Evolutionary conservation across 2,888 invertebrate genomes (phyloP), one percentile per base, ranked within the genome.

Genomic region (Molorchus minor): DNA sequence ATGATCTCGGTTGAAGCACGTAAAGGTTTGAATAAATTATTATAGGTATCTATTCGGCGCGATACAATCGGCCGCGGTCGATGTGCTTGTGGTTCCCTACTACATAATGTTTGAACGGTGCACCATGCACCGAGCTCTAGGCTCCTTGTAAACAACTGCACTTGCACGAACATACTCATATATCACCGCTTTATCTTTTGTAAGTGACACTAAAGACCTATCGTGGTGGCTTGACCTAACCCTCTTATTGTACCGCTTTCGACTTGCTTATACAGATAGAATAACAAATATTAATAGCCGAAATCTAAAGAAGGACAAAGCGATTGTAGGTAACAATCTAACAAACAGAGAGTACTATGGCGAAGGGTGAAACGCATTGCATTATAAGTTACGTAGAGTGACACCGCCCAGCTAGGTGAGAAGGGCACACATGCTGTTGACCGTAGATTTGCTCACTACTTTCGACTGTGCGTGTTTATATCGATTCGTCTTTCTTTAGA

Each of bases 1-100:
- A 58, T 45, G 56, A 47, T 55, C 56, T 54, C 43, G 58, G 53
- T 61, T 62, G 56, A 52, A 62, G 65, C 61, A 62, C 66, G 65
- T 63, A 70, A 62, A 61, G 64, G 62, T 52, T 29, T 40, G 56
- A 57, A 67, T 65, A 67, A 66, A 68, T 70, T 66, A 68, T 58
- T n/a, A n/a, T n/a, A n/a, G n/a, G 62, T 62, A 67, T 52, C 49
- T 46, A 62, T 54, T n/a, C 54, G 56, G 45, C 52, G n/a, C 56
- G 61, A 66, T 66, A 63, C 58, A 63, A 64, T 60, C 65, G 58
- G 41, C n/a, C n/a, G 25, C 8, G 25, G 4, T 25, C 25, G 4
- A 25, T 25, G 8, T 25, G 8, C 8, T 8, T 16, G 38, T 45
- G 57, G 61, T 58, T 62, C 47, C 56, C 58, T 64, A 59, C 56